These are phyloP conservation scores for Cavia porcellus DNA, from an alignment of 2,113 vertebrate genomes.

Conservation along the genomic window DNA sequence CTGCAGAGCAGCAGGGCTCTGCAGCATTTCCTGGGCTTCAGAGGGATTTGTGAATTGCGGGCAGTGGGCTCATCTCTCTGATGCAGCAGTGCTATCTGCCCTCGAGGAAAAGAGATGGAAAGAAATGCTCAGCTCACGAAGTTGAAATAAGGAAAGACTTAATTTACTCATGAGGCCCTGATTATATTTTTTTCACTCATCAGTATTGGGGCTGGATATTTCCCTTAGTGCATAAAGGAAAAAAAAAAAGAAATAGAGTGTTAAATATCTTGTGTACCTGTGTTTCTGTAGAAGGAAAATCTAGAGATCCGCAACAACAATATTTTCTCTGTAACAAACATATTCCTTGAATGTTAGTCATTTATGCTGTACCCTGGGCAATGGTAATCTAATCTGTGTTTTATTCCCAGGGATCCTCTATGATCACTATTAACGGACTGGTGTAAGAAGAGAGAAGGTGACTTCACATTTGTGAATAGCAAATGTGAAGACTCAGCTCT, in stretches of 20 bases:
- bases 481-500: constrained; percentile 42
- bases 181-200: constrained; percentile 30
- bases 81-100: neutral
- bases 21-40: neutral
- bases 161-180: neutral
- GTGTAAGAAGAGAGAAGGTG: constrained; percentile 22
- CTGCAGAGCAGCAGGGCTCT: neutral
- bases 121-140: neutral
- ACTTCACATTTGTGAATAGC: constrained; percentile 45
- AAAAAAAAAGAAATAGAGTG: neutral
- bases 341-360: neutral
- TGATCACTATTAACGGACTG: constrained; percentile 2
- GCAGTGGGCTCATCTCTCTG: neutral
- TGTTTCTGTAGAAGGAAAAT: neutral
- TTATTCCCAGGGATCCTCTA: constrained; percentile 11
- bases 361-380: neutral
- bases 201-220: neutral
- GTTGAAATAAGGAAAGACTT: constrained; percentile 16
- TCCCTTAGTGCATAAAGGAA: neutral
- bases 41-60: neutral
- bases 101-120: constrained; percentile 9
- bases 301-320: neutral
- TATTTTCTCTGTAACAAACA: constrained; percentile 34
- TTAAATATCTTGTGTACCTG: neutral
- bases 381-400: constrained; percentile 16